These are phyloP conservation scores for Pteropus alecto DNA, from an alignment of 2,113 vertebrate species.

Conservation along the genomic window DNA sequence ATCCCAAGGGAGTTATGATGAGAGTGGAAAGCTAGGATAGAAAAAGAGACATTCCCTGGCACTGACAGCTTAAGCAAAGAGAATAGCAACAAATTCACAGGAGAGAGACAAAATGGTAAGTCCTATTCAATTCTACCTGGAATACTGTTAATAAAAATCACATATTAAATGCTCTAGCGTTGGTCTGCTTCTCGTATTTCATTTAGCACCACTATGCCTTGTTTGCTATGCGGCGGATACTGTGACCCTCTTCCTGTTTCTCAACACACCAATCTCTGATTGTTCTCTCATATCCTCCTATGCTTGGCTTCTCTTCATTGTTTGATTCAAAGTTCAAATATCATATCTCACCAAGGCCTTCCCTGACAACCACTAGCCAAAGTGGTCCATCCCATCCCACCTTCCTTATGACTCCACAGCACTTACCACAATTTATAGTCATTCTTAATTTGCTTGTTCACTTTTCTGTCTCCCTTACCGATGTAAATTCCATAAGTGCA, in stretches of 20 bases:
- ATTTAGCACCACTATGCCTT: neutral
- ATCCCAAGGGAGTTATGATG: neutral
- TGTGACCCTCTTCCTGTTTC: neutral
- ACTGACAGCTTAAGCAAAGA: neutral
- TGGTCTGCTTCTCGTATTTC: neutral
- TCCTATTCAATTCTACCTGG: neutral
- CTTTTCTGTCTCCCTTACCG: neutral
- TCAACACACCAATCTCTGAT: neutral
- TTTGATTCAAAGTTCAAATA: conserved; percentile 14
- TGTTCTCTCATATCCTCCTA: neutral
- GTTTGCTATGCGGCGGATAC: neutral
- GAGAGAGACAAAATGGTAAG: neutral
- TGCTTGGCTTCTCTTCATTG: neutral
- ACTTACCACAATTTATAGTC: neutral
- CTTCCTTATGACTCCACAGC: neutral
- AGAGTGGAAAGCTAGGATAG: neutral
- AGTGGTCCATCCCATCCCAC: neutral
- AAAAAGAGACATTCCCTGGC: neutral
- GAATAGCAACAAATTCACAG: neutral
- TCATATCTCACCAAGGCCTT: neutral
- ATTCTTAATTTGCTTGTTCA: neutral
- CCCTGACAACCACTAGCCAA: neutral
- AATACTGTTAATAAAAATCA: neutral
- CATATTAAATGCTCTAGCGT: neutral
- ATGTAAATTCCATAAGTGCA: neutral